Evolutionary conservation across 2,797 vertebrate species (phyloP), one percentile per base, ranked within the genome.

Genomic region (Pelobates cultripes): DNA sequence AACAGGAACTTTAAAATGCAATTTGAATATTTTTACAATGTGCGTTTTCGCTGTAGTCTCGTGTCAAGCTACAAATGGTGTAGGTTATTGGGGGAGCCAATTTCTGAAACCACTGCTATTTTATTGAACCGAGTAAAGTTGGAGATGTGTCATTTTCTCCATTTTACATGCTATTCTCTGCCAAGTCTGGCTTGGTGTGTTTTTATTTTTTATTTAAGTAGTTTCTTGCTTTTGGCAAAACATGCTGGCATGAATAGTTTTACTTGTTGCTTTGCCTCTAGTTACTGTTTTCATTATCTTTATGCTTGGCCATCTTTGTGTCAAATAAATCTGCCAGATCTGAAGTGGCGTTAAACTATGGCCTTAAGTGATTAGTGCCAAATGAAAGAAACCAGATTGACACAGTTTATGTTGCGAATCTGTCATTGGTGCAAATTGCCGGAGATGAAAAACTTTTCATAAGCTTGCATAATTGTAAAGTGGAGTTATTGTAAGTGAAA

Each of bases 151-250:
- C 42, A 60, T 7, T 41, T 61, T 61, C 55, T 78, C 77, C 68
- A 71, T 53, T 17, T 68, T 55, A 40, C n/a, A 43, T 4, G 8
- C 67, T 28, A 42, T 66, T 63, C 43, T 12, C 17, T 78, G 53
- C 70, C 70, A 79, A 73, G 15, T 66, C 15, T 55, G 45, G 53
- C 70, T 12, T 66, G 43, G 43, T 40, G 41, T 41, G 8, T 28
- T 51, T 57, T 69, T 12, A 15, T 42, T 57, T 70, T 15, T 47
- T 76, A 61, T 75, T 75, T 51, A 55, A 76, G 55, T 70, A 75
- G 73, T 81, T 70, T 64, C 75, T 60, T 14, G 4, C 40, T 81
- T 63, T 81, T 81, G 79, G 79, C 73, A 76, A 75, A 51, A 75
- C 41, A 47, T n/a, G 15, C 40, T 71, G 80, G 68, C 57, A 64